Percentiles rank a stretch among this genome's conserved stretches.
Evolutionary conservation across 1,140 invertebrate species (phyloP).

Genomic region (Microplitis demolitor): DNA sequence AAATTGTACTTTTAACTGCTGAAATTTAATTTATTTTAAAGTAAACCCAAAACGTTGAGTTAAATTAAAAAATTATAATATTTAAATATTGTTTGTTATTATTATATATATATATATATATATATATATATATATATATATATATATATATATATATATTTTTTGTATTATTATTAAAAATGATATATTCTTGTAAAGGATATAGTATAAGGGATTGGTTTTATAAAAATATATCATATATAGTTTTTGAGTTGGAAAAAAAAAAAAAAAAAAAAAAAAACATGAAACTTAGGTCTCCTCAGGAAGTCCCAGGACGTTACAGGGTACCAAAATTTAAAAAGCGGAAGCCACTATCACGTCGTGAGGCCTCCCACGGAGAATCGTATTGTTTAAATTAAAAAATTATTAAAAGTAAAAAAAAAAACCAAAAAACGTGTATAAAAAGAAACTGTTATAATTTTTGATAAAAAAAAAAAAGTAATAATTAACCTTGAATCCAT

Average conservation of each 20-base stretch:
- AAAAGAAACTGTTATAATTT: background rate
- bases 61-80: background rate
- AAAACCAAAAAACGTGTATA: background rate
- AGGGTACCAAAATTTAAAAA: slow-evolving; percentile 50
- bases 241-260: background rate
- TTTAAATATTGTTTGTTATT: too few relatives aligned
- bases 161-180: background rate
- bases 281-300: slow-evolving; percentile 44
- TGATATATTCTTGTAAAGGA: too few relatives aligned
- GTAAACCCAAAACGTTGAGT: too few relatives aligned
- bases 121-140: background rate
- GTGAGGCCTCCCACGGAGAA: slow-evolving; percentile 57
- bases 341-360: slow-evolving; percentile 56
- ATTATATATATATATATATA: background rate
- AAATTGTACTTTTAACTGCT: background rate
- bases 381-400: slow-evolving; percentile 14
- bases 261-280: too few relatives aligned
- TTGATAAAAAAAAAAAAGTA: background rate
- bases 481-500: slow-evolving; percentile 55
- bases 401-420: background rate
- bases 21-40: background rate
- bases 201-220: too few relatives aligned
- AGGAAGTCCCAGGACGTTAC: slow-evolving; percentile 58
- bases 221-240: slow-evolving; percentile 1
- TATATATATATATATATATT: background rate